Conservation (phyloP, 2,113 vertebrate genomes). For the Dipodomys ordii region DNA sequence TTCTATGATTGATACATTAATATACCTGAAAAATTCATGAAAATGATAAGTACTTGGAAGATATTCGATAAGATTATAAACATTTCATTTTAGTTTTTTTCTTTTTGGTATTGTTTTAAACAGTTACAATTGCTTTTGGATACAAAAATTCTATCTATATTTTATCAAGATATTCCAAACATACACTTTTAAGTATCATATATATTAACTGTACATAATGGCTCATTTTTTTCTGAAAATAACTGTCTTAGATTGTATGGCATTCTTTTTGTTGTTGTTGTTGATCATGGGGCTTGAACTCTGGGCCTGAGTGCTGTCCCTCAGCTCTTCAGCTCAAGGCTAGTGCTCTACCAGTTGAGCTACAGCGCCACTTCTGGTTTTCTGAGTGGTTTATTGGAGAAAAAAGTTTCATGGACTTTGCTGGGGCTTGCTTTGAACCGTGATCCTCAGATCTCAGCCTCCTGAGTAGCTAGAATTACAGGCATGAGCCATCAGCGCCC, state of each 20-base stretch:
- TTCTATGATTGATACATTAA: constrained; percentile 34
- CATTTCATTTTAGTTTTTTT: neutral
- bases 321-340: no score
- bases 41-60: neutral
- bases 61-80: constrained; percentile 25
- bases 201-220: constrained; percentile 21
- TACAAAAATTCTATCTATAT: constrained; percentile 17
- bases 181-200: constrained; percentile 22
- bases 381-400: no score
- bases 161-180: constrained; percentile 27
- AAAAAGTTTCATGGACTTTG: no score
- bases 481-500: no score
- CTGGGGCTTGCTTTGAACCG: no score
- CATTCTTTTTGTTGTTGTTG: neutral
- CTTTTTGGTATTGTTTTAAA: constrained; percentile 38
- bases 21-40: constrained; percentile 40
- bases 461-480: no score
- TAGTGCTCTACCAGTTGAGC: no score
- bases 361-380: no score
- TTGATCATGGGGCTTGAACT: no score
- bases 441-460: no score
- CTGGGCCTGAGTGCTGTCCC: no score
- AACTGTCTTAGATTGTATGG: constrained; percentile 11
- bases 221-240: constrained; percentile 26
- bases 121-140: neutral